These are phyloP conservation scores for Dunckerocampus dactyliophorus DNA, from an alignment of 2,113 vertebrate genomes.

Conservation along the genomic window DNA sequence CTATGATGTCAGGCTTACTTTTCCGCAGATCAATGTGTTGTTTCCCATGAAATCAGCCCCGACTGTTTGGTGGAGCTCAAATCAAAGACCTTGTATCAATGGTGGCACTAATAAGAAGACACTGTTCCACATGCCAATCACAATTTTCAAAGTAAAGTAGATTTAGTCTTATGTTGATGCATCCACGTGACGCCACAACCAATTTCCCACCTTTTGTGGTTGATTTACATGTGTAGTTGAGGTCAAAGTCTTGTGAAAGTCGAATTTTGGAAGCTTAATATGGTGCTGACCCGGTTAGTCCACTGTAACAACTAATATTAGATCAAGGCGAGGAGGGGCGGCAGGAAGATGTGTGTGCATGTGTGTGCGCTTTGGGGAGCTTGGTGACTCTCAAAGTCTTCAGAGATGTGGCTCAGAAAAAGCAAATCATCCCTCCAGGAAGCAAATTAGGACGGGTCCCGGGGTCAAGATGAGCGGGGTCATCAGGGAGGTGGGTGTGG, in stretches of 20 bases:
- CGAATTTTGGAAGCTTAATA: slow-evolving; percentile 2
- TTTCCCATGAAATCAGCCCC: background rate
- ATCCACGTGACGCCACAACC: background rate
- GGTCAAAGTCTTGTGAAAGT: slow-evolving; percentile 67
- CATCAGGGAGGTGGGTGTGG: background rate
- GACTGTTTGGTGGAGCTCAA: slow-evolving; percentile 1
- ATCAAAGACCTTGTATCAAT: slow-evolving; percentile 23
- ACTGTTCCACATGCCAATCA: background rate
- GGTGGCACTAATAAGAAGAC: slow-evolving; percentile 1
- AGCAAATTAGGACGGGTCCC: slow-evolving; percentile 58
- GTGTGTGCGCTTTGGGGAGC: slow-evolving; percentile 53
- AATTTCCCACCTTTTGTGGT: background rate
- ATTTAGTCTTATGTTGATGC: background rate
- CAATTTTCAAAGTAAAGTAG: background rate
- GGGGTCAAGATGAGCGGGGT: slow-evolving; percentile 34
- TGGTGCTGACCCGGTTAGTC: slow-evolving; percentile 59
- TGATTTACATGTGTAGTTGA: slow-evolving; percentile 1
- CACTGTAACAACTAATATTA: slow-evolving; percentile 63
- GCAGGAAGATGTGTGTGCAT: slow-evolving; percentile 33
- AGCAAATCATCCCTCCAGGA: slow-evolving; percentile 35
- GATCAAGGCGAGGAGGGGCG: slow-evolving; percentile 21
- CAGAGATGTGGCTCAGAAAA: slow-evolving; percentile 67
- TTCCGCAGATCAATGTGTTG: slow-evolving; percentile 2
- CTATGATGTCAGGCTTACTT: slow-evolving; percentile 27
- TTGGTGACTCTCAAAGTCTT: slow-evolving; percentile 41